Conservation (phyloP, 2,797 vertebrate species). For the Pantherophis alleghaniensis region DNA sequence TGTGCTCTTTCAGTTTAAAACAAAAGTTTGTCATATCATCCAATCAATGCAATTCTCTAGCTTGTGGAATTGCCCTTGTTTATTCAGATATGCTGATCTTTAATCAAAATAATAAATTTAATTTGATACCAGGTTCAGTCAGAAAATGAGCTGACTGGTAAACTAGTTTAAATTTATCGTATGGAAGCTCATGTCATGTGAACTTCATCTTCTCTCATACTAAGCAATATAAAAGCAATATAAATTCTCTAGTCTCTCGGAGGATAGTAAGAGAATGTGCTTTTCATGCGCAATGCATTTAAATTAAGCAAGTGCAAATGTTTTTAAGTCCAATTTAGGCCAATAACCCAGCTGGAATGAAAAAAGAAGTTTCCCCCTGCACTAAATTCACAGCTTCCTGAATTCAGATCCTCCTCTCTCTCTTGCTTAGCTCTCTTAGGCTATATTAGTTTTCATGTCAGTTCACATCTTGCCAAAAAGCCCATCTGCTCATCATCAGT, state of each 20-base stretch:
- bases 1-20: background rate
- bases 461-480: slow-evolving; percentile 67
- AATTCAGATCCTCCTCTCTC: slow-evolving; percentile 16
- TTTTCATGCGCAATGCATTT: background rate
- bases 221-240: slow-evolving; percentile 1
- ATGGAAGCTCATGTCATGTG: background rate
- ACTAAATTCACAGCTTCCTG: slow-evolving; percentile 32
- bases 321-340: slow-evolving; percentile 12
- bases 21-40: background rate
- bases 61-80: background rate
- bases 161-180: background rate
- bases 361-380: slow-evolving; percentile 1
- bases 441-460: slow-evolving; percentile 59
- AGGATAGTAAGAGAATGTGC: background rate
- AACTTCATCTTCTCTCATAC: background rate
- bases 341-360: slow-evolving; percentile 34
- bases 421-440: slow-evolving; percentile 32
- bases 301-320: background rate
- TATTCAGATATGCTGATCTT: background rate
- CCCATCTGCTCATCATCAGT: slow-evolving; percentile 68
- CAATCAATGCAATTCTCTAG: background rate
- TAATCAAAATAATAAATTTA: background rate
- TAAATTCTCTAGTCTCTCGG: background rate
- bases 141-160: background rate
- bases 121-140: background rate